Percentiles rank a stretch among this genome's conserved stretches.
Evolutionary conservation across 2,888 invertebrate genomes (phyloP).

Genomic region (Frankliniella fusca): DNA sequence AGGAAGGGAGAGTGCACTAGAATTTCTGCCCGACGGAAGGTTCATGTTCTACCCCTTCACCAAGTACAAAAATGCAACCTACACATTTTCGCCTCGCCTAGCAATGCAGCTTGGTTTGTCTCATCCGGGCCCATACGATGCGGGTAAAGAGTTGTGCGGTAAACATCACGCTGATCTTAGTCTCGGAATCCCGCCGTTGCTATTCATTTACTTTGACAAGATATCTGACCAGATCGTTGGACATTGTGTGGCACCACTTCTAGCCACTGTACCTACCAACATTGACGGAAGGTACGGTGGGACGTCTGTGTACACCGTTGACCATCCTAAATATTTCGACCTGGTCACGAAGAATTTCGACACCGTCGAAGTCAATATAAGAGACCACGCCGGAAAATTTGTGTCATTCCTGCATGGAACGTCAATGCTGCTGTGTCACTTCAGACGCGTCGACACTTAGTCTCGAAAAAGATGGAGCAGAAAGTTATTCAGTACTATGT

Average conservation of each 20-base stretch:
- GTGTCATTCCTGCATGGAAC: neutral
- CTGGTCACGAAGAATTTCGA: neutral
- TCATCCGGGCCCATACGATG: neutral
- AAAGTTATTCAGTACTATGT: neutral
- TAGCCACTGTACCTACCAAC: neutral
- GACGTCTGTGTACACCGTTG: neutral
- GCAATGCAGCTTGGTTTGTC: neutral
- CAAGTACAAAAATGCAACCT: neutral
- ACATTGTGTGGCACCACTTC: neutral
- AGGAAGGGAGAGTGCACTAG: neutral
- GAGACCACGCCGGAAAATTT: neutral
- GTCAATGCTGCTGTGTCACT: neutral
- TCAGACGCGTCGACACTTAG: neutral
- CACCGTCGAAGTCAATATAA: conserved; percentile 2
- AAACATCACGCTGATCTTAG: neutral
- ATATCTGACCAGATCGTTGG: neutral
- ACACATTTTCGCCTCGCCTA: neutral
- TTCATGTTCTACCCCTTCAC: neutral
- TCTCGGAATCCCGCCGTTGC: neutral
- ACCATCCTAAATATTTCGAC: neutral
- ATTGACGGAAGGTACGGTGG: neutral
- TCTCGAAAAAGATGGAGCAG: neutral
- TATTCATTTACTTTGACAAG: neutral
- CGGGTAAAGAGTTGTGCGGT: neutral
- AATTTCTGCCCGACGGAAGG: neutral